phyloP scores from a whole-genome alignment of 1,140 invertebrate species.

The Ostrea edulis region DNA sequence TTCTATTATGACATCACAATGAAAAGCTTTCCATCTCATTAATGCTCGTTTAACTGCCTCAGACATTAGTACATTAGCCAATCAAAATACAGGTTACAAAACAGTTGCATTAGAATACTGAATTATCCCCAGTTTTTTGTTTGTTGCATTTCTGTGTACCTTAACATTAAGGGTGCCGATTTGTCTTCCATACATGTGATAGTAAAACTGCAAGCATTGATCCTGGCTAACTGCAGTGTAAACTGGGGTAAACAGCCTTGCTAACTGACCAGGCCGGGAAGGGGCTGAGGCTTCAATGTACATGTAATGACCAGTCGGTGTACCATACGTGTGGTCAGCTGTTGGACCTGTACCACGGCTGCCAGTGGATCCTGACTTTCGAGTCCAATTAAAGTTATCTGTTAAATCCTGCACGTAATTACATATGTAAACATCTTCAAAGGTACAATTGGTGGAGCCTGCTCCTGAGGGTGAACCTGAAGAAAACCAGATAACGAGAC shows the following conservation, averaged over 20 bases:
- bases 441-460: slow-evolving; percentile 52
- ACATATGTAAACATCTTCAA: slow-evolving; percentile 64
- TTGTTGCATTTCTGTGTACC: slow-evolving; percentile 45
- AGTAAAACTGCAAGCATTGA: slow-evolving; percentile 74
- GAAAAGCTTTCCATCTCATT: not conserved
- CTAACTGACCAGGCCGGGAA: slow-evolving; percentile 83
- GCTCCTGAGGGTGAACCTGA: not conserved
- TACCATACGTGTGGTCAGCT: slow-evolving; percentile 66
- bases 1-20: not conserved
- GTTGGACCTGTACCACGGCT: slow-evolving; percentile 74
- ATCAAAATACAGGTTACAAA: too few species aligned
- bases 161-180: slow-evolving; percentile 69
- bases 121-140: not conserved
- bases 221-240: slow-evolving; percentile 31
- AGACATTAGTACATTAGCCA: not conserved
- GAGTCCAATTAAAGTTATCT: slow-evolving; percentile 75
- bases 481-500: not conserved
- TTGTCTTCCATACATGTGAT: slow-evolving; percentile 77
- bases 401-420: slow-evolving; percentile 62
- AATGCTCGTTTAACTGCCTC: too few species aligned
- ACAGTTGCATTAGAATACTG: too few species aligned
- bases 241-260: slow-evolving; percentile 83
- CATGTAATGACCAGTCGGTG: slow-evolving; percentile 83
- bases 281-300: slow-evolving; percentile 85
- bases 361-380: slow-evolving; percentile 63